Evolutionary conservation across 2,888 invertebrate genomes (phyloP).

Genomic region (Panzeria rudis): DNA sequence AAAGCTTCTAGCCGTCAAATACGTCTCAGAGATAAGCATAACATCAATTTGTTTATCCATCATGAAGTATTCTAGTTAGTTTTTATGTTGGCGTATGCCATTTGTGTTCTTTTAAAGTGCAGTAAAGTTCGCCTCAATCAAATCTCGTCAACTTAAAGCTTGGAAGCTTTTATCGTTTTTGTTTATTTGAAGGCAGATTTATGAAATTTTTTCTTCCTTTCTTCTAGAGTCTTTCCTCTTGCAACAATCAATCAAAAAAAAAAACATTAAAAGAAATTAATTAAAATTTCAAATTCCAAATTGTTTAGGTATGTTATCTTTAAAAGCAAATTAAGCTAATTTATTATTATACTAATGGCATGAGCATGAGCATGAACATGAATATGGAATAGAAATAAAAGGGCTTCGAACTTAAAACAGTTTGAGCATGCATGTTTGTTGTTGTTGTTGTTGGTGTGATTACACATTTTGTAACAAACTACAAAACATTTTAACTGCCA

Average conservation of each 20-base stretch:
- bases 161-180: too few relatives aligned
- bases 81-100: too few relatives aligned
- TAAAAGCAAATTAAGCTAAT: slow-evolving; percentile 62
- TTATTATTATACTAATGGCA: slow-evolving; percentile 51
- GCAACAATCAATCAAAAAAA: not conserved
- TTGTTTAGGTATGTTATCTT: slow-evolving; percentile 3
- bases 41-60: too few relatives aligned
- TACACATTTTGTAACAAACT: slow-evolving; percentile 4
- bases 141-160: too few relatives aligned
- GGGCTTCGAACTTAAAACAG: slow-evolving; percentile 2
- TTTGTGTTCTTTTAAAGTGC: too few relatives aligned
- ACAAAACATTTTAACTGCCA: slow-evolving; percentile 8
- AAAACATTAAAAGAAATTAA: not conserved
- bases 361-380: slow-evolving; percentile 17
- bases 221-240: not conserved
- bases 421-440: not conserved
- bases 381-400: slow-evolving; percentile 8
- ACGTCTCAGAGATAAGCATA: too few relatives aligned
- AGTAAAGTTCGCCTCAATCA: too few relatives aligned
- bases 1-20: too few relatives aligned
- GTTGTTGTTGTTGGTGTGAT: not conserved
- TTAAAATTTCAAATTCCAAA: slow-evolving; percentile 21
- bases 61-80: too few relatives aligned
- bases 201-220: not conserved
- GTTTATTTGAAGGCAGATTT: not conserved